These are phyloP conservation scores for Hoplostethus mediterraneus DNA, from an alignment of 2,797 vertebrate species.

Conservation along the genomic window DNA sequence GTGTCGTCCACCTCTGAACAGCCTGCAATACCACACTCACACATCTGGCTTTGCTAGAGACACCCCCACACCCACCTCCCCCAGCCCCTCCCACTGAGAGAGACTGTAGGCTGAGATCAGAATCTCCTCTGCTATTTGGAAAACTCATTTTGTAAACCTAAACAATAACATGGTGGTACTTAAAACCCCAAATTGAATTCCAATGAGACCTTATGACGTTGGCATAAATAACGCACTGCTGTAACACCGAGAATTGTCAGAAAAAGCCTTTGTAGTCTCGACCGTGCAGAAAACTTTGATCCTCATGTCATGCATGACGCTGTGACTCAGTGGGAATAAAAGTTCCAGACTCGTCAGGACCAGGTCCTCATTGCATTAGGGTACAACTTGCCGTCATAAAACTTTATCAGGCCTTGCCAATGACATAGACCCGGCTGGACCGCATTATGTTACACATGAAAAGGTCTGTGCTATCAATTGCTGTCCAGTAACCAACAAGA, in stretches of 20 bases:
- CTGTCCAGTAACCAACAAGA: conserved; percentile 28
- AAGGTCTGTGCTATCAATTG: conserved; percentile 17
- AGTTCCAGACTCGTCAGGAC: conserved; percentile 17
- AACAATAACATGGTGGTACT: conserved; percentile 1
- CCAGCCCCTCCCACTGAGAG: neutral
- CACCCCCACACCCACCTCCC: neutral
- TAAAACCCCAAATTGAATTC: neutral
- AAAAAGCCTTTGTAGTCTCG: conserved; percentile 26
- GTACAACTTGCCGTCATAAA: conserved; percentile 17
- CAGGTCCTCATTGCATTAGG: conserved; percentile 34
- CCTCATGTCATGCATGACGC: conserved; percentile 24
- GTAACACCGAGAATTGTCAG: conserved; percentile 26
- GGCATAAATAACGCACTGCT: conserved; percentile 30
- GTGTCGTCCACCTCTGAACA: conserved; percentile 38
- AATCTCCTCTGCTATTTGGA: neutral
- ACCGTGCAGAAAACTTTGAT: conserved; percentile 37
- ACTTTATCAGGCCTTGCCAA: conserved; percentile 30
- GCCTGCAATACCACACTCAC: conserved; percentile 8
- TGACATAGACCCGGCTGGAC: conserved; percentile 35
- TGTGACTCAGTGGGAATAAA: conserved; percentile 42
- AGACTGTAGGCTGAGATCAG: neutral
- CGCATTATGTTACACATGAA: conserved; percentile 33
- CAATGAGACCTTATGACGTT: too few species aligned
- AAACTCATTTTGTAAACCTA: neutral
- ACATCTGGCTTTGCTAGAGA: conserved; percentile 1